Evolutionary conservation across 2,113 vertebrate genomes (phyloP), one percentile per base, ranked within the genome.

Genomic region (Delphinapterus leucas): DNA sequence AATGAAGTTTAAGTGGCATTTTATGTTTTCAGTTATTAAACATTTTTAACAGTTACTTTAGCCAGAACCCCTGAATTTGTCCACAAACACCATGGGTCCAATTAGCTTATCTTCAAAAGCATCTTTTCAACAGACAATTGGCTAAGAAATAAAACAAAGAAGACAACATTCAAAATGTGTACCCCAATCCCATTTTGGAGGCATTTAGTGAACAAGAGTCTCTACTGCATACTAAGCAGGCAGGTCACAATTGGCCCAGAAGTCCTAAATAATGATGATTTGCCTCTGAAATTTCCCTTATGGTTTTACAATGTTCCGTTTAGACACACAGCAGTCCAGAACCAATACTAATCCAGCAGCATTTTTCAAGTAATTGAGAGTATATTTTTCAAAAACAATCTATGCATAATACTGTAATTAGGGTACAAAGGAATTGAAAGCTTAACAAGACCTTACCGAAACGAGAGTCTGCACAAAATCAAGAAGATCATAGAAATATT

Each of bases 31-130:
- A 90, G 18, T 47, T 96, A 36, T 63, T 70, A 60, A 91, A 93
- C 10, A 85, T 4, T 88, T 90, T 95, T 86, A 93, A 88, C 1
- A 86, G 76, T 83, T 77, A 60, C 23, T 73, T 96, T 70, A 85
- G 15, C 28, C 60, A 96, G 55, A 65, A 74, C 8, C 6, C 23
- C n/a, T 3, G 2, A 82, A 65, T 36, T 36, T 95, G 1, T 89
- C 47, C 83, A 90, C 26, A 70, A 85, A 94, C 8, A 87, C 20
- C 55, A 70, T 13, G 84, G 33, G 25, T 65, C 61, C 5, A 67
- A 33, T 92, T 93, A 90, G 44, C 31, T 91, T 81, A 95, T 68
- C 94, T 91, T 88, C 28, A 92, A 82, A 96, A 81, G 49, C 38
- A 81, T 84, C 25, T 71, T 92, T 93, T 96, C 26, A 68, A 82